These are phyloP conservation scores for Hermetia illucens DNA, from an alignment of 1,140 invertebrate species.

Conservation along the genomic window DNA sequence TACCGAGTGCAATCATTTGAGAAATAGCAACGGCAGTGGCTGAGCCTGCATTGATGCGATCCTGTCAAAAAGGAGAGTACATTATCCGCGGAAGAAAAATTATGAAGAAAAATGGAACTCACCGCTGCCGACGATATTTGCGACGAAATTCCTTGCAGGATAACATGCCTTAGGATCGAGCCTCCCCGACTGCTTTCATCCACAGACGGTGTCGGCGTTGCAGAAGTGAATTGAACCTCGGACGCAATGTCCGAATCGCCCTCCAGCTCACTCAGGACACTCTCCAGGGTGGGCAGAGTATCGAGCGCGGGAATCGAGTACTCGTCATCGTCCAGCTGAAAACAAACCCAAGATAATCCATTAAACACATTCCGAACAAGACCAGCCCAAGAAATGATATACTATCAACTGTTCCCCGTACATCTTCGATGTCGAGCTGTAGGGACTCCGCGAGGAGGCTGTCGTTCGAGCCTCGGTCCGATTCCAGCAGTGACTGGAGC, in stretches of 20 bases:
- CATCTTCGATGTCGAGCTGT: slow-evolving; percentile 52
- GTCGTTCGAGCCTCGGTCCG: slow-evolving; percentile 48
- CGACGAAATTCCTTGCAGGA: slow-evolving; percentile 70
- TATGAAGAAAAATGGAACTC: slow-evolving; percentile 21
- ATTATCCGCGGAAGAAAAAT: too few relatives aligned
- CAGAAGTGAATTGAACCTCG: slow-evolving; percentile 29
- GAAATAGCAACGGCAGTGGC: slow-evolving; percentile 68
- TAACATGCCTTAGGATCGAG: slow-evolving; percentile 64
- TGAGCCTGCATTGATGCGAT: slow-evolving; percentile 75
- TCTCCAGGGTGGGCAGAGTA: slow-evolving; percentile 67
- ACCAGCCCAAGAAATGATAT: too few relatives aligned
- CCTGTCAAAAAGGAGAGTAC: slow-evolving; percentile 36
- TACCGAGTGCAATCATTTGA: slow-evolving; percentile 75
- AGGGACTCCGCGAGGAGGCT: slow-evolving; percentile 39
- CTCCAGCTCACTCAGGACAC: slow-evolving; percentile 66
- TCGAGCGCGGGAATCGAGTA: slow-evolving; percentile 68
- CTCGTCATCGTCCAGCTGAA: slow-evolving; percentile 62
- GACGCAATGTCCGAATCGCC: slow-evolving; percentile 41
- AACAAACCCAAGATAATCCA: slow-evolving; percentile 14
- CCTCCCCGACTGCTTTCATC: too few relatives aligned
- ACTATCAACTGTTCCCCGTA: too few relatives aligned
- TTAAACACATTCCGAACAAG: too few relatives aligned
- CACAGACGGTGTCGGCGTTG: slow-evolving; percentile 35
- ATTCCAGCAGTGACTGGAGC: slow-evolving; percentile 41
- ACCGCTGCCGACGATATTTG: slow-evolving; percentile 70